Conservation (phyloP, 2,888 invertebrate genomes). For the Metallyticus violacea region DNA sequence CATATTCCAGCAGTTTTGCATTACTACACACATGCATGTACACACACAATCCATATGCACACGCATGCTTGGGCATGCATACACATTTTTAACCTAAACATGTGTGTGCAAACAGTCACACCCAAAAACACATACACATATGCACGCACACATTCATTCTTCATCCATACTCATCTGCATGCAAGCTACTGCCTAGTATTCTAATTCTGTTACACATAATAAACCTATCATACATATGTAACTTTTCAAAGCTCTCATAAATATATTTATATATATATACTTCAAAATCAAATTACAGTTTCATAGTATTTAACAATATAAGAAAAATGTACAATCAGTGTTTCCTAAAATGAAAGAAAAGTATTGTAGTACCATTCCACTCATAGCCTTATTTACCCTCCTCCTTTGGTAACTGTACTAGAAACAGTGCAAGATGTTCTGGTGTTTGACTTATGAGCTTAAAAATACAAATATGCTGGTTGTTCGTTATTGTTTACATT, state of each 20-base stretch:
- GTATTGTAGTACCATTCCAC: background rate
- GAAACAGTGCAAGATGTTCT: background rate
- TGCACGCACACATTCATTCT: background rate
- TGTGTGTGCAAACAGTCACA: background rate
- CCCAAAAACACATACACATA: background rate
- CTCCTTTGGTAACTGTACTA: background rate
- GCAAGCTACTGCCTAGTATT: background rate
- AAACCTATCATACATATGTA: background rate
- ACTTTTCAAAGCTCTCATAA: background rate
- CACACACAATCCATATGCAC: background rate
- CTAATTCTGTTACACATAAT: background rate
- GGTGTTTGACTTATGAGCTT: background rate
- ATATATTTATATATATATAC: background rate
- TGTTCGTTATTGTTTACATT: background rate
- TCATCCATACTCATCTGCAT: background rate
- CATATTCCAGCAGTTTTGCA: background rate
- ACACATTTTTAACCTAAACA: background rate
- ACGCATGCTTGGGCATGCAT: background rate
- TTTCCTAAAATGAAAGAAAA: background rate
- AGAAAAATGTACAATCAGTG: background rate
- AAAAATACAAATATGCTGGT: background rate
- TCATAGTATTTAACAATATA: background rate
- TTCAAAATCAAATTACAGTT: background rate
- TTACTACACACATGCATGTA: background rate
- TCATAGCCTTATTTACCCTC: background rate